Base-by-base conservation (phyloP, 2,797 vertebrate genomes). In the Sebastes glaucus region DNA sequence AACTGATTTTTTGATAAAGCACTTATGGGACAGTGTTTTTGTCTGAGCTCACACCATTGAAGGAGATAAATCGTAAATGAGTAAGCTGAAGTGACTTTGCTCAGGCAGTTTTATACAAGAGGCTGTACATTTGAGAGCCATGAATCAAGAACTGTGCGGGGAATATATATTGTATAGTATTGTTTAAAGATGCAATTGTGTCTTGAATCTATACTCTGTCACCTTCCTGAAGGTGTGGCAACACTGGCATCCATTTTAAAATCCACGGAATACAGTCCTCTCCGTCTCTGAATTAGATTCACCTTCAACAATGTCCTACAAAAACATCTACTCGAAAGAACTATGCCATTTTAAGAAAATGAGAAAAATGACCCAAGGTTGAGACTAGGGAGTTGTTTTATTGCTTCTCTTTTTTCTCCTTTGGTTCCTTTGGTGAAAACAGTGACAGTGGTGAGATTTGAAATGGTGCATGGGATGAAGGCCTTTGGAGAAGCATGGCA, bases 61-160 rank as follows among this genome's bases (percentile, higher is more conserved):
- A 86, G 77, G 60, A 88, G 84, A 90, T 92, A 82, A 82, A 91
- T 92, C 80, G 82, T 88, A 79, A 89, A 92, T 90, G 81, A 88
- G 85, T 90, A 91, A 92, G 91, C 80, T 74, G 87, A 87, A 81
- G 82, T 87, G 83, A 85, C 80, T 92, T 81, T 81, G 74, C 84
- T 62, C 52, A 63, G 84, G 67, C 83, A 81, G 68, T 90, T 89
- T 92, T 86, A 89, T 82, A 74, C 71, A 77, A 68, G 56, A 83
- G 61, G 60, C 55, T 66, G 65, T 70, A 69, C 62, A 38, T 90
- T 84, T 77, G 6, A 69, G 46, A 72, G 52, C 67, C 64, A 82
- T 90, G 81, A 89, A 92, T 89, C 53, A 84, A 75, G 16, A 88
- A 71, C 38, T 62, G 20, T 78, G 80, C 79, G 38, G 23, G 16